Evolutionary conservation across 1,140 invertebrate species (phyloP).

Genomic region (Uloborus diversus): DNA sequence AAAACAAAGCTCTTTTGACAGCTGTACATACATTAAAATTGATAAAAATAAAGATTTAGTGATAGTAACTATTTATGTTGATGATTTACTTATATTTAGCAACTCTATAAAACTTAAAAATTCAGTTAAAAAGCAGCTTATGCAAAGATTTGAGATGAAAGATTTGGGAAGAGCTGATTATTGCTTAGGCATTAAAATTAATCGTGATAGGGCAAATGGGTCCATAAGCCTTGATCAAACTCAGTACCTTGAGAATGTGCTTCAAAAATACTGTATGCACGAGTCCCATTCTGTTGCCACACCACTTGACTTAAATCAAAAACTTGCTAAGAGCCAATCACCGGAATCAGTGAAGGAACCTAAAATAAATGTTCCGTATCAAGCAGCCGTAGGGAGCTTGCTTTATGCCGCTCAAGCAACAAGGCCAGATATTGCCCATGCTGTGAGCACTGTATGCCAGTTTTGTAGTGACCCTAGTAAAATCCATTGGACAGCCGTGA

Average conservation of each 20-base stretch:
- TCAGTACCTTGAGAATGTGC: background rate
- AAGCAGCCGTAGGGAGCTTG: slow-evolving; percentile 58
- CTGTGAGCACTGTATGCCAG: slow-evolving; percentile 66
- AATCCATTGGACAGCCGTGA: slow-evolving; percentile 65
- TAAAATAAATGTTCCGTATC: slow-evolving; percentile 23
- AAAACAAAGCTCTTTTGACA: slow-evolving; percentile 49
- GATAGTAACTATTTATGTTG: slow-evolving; percentile 57
- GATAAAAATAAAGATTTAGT: slow-evolving; percentile 23
- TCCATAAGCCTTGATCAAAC: slow-evolving; percentile 20
- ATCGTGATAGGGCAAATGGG: slow-evolving; percentile 12
- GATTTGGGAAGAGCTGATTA: slow-evolving; percentile 7
- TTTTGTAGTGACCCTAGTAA: slow-evolving; percentile 63
- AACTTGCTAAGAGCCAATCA: background rate
- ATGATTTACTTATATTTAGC: slow-evolving; percentile 48
- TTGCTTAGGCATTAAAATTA: slow-evolving; percentile 20
- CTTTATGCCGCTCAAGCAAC: slow-evolving; percentile 66
- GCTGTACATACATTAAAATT: slow-evolving; percentile 55
- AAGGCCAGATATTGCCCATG: slow-evolving; percentile 67
- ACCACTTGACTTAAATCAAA: background rate
- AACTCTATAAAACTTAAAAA: slow-evolving; percentile 12
- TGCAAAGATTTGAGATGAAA: slow-evolving; percentile 22
- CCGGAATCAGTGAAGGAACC: background rate
- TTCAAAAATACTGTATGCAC: background rate
- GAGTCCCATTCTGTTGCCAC: slow-evolving; percentile 1
- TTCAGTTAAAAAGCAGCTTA: slow-evolving; percentile 18